Evolutionary conservation across 1,140 invertebrate genomes (phyloP), one percentile per base, ranked within the genome.

Genomic region (Calycopis cecrops): DNA sequence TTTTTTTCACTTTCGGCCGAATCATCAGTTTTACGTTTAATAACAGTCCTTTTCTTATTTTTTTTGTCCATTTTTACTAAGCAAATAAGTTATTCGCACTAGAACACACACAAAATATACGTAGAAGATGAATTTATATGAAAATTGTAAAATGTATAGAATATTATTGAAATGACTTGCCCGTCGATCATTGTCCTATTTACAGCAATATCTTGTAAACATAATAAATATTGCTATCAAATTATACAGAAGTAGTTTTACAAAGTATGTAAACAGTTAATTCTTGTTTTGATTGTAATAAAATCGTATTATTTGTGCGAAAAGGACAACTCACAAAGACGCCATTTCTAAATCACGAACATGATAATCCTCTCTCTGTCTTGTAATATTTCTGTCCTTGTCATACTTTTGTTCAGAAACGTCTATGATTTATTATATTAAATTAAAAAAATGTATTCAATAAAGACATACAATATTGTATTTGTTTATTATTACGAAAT

Each of bases 21-120:
- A 16, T 88, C 85, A 62, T 84, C 83, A 72, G 70, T 75, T 74
- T 88, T 88, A n/a, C 87, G 71, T 68, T 88, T 88, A 42, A 85
- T 85, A 16, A 85, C 86, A 59, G 73, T 81, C 73, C 81, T 88
- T 67, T 87, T 87, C 55, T 87, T 85, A 58, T 65, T 85, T 75
- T 88, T 88, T 66, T 88, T 88, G 73, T 88, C 86, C 86, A 88
- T 88, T 76, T 84, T 82, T 71, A 66, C 40, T 60, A 55, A 47
- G 49, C 52, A 34, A 42, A 28, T 33, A 38, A 47, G 17, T 9
- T n/a, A 59, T 10, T 60, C 35, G 48, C 58, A 67, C 65, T 71
- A 70, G 51, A 69, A 70, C 57, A 60, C 61, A 60, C 40, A 57
- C 52, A 59, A 62, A 65, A 64, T 40, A 71, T 59, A 60, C 60